These are phyloP conservation scores for Lampris incognitus DNA, from an alignment of 2,113 vertebrate genomes.

Conservation along the genomic window DNA sequence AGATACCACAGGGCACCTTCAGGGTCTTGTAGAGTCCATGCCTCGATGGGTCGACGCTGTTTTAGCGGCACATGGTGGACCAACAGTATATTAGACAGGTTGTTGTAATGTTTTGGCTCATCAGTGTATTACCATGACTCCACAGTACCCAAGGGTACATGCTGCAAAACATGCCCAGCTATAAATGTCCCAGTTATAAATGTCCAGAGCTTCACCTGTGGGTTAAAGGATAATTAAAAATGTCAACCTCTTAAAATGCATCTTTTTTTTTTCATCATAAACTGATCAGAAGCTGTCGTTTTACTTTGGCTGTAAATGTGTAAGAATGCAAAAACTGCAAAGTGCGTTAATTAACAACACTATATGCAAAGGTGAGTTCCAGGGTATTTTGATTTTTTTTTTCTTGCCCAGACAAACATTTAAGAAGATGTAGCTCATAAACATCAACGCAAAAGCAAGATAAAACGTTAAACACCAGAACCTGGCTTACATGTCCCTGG, in stretches of 20 bases:
- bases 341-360: constrained; percentile 55
- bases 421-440: background rate
- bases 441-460: background rate
- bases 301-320: constrained; percentile 67
- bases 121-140: background rate
- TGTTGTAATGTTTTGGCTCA: too few relatives aligned
- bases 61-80: too few relatives aligned
- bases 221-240: constrained; percentile 11
- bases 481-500: background rate
- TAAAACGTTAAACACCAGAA: background rate
- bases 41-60: too few relatives aligned
- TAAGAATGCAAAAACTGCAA: constrained; percentile 48
- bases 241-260: constrained; percentile 57
- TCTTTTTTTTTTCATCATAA: constrained; percentile 78
- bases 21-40: too few relatives aligned
- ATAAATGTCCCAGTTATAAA: constrained; percentile 12
- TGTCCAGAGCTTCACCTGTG: background rate
- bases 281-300: constrained; percentile 31
- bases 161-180: constrained; percentile 4
- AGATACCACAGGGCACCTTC: too few relatives aligned
- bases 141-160: constrained; percentile 2
- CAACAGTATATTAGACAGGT: too few relatives aligned
- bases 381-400: background rate
- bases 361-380: constrained; percentile 1
- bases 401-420: too few relatives aligned